Conservation (phyloP, 2,888 invertebrate species). For the Scaptomyza caliginosa region DNA sequence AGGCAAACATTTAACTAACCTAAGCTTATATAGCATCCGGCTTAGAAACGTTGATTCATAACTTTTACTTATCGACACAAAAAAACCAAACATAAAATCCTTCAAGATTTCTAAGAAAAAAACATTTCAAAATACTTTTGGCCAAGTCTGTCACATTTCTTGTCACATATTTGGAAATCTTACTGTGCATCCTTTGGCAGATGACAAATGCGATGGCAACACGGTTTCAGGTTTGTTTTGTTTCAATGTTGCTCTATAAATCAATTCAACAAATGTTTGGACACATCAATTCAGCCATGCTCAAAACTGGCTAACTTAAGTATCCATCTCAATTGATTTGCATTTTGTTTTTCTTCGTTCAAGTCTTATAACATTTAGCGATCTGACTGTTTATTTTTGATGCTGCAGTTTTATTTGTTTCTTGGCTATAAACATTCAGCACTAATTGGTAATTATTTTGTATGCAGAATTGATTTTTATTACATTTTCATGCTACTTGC, state of each 20-base stretch:
- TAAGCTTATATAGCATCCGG: conserved; percentile 13
- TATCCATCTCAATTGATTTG: conserved; percentile 35
- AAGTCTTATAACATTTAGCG: neutral
- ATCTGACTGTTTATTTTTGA: neutral
- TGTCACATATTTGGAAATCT: conserved; percentile 38
- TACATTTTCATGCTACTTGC: neutral
- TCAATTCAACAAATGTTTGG: conserved; percentile 38
- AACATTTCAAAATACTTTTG: conserved; percentile 27
- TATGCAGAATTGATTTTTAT: neutral
- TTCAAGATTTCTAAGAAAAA: conserved; percentile 12
- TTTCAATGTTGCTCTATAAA: conserved; percentile 40
- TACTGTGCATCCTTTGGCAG: conserved; percentile 17
- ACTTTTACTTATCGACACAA: neutral
- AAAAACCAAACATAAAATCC: neutral
- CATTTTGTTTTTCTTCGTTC: conserved; percentile 31
- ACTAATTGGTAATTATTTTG: conserved; percentile 1
- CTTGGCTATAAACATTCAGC: neutral
- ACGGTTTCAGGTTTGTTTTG: conserved; percentile 12
- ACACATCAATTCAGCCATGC: conserved; percentile 44
- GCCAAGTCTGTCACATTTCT: conserved; percentile 42
- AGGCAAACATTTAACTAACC: conserved; percentile 34
- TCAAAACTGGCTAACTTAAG: conserved; percentile 7
- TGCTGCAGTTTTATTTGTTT: conserved; percentile 1
- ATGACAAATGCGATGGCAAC: conserved; percentile 32
- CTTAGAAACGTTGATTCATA: conserved; percentile 5